phyloP scores from a whole-genome alignment of 2,113 vertebrate species.

The Colius striatus region DNA sequence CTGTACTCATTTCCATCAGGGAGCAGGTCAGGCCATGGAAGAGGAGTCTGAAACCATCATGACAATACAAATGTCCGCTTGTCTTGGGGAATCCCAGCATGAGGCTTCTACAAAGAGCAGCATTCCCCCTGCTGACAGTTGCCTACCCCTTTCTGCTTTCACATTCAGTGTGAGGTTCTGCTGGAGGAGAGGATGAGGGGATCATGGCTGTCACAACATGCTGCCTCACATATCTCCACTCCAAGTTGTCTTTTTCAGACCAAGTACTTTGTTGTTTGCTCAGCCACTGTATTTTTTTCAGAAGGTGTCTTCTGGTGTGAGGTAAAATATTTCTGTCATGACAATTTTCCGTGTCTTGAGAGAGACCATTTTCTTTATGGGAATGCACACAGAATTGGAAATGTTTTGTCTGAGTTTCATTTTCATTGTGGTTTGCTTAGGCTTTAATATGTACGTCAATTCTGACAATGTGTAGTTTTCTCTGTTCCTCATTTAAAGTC shows the following conservation, averaged over 20 bases:
- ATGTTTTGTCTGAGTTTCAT: background rate
- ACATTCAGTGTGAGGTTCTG: rapidly evolving
- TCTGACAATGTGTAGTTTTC: background rate
- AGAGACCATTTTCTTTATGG: background rate
- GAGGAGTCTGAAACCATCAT: background rate
- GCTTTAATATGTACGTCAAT: background rate
- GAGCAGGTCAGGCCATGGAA: background rate
- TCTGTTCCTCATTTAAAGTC: background rate
- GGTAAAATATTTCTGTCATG: background rate
- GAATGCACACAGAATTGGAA: background rate
- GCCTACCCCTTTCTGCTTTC: background rate
- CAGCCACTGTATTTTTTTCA: background rate
- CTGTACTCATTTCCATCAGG: background rate
- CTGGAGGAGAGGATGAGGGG: background rate
- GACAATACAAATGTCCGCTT: background rate
- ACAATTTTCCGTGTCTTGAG: background rate
- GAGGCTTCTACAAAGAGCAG: rapidly evolving
- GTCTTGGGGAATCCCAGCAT: background rate
- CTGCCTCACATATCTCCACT: background rate
- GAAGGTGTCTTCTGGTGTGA: background rate
- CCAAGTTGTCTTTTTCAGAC: background rate
- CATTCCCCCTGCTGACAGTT: background rate
- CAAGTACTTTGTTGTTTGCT: background rate
- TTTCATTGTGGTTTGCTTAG: background rate
- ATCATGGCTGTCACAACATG: background rate